Percentiles rank a stretch among this genome's conserved stretches.
phyloP scores from a whole-genome alignment of 2,888 invertebrate genomes.

The Agriopis aurantiaria region DNA sequence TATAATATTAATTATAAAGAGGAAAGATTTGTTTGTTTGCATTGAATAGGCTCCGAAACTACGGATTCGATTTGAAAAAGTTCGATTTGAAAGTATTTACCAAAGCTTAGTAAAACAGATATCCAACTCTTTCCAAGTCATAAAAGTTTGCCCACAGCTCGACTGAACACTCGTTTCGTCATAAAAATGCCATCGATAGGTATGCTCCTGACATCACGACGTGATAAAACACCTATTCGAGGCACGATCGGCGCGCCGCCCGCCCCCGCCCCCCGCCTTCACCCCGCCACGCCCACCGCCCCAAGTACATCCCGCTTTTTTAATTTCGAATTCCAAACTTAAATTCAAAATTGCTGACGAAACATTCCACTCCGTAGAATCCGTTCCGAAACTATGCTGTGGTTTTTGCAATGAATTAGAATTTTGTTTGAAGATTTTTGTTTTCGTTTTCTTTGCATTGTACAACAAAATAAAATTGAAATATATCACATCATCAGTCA shows the following conservation, averaged over 20 bases:
- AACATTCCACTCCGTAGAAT: constrained; percentile 62
- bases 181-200: constrained; percentile 36
- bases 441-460: not conserved
- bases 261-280: constrained; percentile 55
- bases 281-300: constrained; percentile 52
- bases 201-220: constrained; percentile 23
- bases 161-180: constrained; percentile 7
- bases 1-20: no score
- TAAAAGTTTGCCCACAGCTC: not conserved
- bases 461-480: not conserved
- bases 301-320: constrained; percentile 60
- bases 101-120: not conserved
- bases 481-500: not conserved
- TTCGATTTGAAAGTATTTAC: no score
- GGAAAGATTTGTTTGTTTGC: no score
- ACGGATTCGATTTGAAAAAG: no score
- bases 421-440: not conserved
- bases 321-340: constrained; percentile 71
- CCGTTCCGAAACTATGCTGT: constrained; percentile 60
- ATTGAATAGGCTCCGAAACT: no score
- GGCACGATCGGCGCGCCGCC: constrained; percentile 52
- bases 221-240: constrained; percentile 57
- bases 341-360: constrained; percentile 71
- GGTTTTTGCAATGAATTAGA: constrained; percentile 43
- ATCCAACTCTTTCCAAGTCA: not conserved